phyloP scores from a whole-genome alignment of 2,113 vertebrate species.

The Tychaedon coryphoeus region DNA sequence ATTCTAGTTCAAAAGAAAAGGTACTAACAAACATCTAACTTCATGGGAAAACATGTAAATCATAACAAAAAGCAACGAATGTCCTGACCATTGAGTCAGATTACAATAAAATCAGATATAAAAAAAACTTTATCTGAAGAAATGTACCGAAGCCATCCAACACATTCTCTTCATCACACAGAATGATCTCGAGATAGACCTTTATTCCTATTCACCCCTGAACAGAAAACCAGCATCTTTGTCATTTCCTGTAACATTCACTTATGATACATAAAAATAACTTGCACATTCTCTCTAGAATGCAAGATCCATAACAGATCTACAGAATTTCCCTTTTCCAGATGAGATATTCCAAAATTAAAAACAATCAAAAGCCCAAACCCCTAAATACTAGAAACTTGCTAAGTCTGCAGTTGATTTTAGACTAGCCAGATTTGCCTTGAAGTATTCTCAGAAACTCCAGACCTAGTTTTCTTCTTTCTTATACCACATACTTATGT shows the following conservation, averaged over 20 bases:
- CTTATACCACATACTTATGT: neutral
- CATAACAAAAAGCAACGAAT: neutral
- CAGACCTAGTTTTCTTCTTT: neutral
- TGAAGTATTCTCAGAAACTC: neutral
- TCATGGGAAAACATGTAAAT: neutral
- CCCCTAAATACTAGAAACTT: neutral
- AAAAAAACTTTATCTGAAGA: neutral
- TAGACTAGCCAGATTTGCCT: neutral
- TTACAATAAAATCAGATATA: neutral
- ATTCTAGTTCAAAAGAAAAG: neutral
- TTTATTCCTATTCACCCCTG: neutral
- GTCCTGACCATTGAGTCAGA: neutral
- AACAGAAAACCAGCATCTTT: neutral
- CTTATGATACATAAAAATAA: neutral
- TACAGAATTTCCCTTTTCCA: neutral
- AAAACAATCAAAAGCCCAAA: neutral
- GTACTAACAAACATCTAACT: neutral
- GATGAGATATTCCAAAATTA: neutral
- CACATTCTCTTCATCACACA: neutral
- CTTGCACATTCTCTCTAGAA: neutral
- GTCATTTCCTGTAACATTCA: neutral
- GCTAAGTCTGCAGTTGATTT: neutral
- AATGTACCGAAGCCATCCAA: neutral
- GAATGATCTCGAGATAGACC: neutral
- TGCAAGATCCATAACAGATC: neutral